Percentiles rank a stretch among this genome's conserved stretches.
Evolutionary conservation across 2,113 vertebrate genomes (phyloP).

Genomic region (Xenopus laevis): DNA sequence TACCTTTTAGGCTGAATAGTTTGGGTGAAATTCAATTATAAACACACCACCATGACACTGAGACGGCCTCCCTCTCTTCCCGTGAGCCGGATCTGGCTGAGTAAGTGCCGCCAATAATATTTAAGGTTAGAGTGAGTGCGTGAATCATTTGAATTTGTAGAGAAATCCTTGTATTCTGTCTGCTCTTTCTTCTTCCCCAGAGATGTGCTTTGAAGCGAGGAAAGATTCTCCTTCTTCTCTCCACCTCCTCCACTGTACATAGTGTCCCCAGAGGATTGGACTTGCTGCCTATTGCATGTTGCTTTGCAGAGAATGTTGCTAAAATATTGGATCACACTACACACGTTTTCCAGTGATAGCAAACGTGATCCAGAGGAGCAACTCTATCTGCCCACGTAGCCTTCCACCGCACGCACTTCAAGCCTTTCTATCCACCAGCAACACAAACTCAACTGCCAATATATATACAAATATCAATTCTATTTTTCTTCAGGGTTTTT

Average conservation of each 20-base stretch:
- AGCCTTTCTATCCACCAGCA: no score
- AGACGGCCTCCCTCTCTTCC: no score
- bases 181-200: slow-evolving; percentile 5
- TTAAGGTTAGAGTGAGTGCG: not conserved
- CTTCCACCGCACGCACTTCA: no score
- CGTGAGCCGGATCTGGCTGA: not conserved
- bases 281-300: slow-evolving; percentile 30
- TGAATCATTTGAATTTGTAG: not conserved
- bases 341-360: not conserved
- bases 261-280: not conserved
- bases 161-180: not conserved
- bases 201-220: slow-evolving; percentile 29
- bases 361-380: slow-evolving; percentile 10
- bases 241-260: slow-evolving; percentile 15
- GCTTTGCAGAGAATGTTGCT: slow-evolving; percentile 1
- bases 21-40: no score
- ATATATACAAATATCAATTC: no score
- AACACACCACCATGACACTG: no score
- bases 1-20: no score
- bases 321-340: slow-evolving; percentile 22
- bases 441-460: no score
- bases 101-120: not conserved
- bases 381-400: not conserved
- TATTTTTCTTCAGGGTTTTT: no score
- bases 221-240: slow-evolving; percentile 23